Evolutionary conservation across 2,888 invertebrate species (phyloP).

Genomic region (Watsonalla cultraria): DNA sequence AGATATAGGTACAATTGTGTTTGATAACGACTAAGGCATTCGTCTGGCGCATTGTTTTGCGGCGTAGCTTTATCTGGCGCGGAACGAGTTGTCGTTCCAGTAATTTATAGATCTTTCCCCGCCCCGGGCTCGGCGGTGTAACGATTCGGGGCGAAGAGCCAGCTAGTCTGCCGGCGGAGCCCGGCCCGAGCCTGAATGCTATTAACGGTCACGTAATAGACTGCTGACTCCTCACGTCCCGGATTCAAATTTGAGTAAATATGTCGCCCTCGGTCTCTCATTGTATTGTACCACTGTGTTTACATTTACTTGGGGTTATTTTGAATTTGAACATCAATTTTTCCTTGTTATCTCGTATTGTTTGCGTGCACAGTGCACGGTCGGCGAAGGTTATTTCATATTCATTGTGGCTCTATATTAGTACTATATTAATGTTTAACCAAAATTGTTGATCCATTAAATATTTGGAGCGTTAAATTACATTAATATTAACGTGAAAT

Average conservation of each 20-base stretch:
- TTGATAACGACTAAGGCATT: slow-evolving; percentile 64
- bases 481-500: no score
- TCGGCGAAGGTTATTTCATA: slow-evolving; percentile 30
- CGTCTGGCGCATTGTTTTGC: slow-evolving; percentile 71
- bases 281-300: slow-evolving; percentile 52
- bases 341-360: slow-evolving; percentile 42
- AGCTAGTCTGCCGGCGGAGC: slow-evolving; percentile 38
- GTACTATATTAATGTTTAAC: slow-evolving; percentile 3
- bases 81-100: slow-evolving; percentile 73
- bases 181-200: slow-evolving; percentile 45
- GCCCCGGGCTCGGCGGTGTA: slow-evolving; percentile 59
- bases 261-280: slow-evolving; percentile 52
- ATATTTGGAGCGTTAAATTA: no score
- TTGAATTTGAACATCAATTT: slow-evolving; percentile 43
- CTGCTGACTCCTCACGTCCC: slow-evolving; percentile 61
- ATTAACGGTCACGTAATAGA: slow-evolving; percentile 71
- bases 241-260: slow-evolving; percentile 69
- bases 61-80: slow-evolving; percentile 72
- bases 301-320: slow-evolving; percentile 52
- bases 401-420: slow-evolving; percentile 24
- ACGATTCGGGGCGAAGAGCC: slow-evolving; percentile 53
- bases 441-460: no score
- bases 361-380: slow-evolving; percentile 32
- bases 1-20: slow-evolving; percentile 55
- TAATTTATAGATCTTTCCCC: slow-evolving; percentile 75